Evolutionary conservation across 2,113 vertebrate species (phyloP), one percentile per base, ranked within the genome.

Genomic region (Colaptes auratus): DNA sequence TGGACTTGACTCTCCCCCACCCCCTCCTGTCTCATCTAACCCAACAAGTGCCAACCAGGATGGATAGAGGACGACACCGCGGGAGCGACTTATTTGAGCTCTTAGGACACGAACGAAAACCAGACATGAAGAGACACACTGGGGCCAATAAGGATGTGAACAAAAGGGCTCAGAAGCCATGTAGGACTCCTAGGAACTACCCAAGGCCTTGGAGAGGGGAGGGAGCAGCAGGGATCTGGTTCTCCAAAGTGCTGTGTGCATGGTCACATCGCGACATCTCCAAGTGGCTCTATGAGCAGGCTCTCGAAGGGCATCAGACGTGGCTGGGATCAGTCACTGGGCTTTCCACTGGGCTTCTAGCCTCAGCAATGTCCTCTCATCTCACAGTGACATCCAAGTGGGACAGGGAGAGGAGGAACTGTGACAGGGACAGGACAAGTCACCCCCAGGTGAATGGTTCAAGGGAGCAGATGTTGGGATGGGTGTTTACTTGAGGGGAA

Each of bases 171-270:
- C 0, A 0, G 82, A 94, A 59, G 80, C 82, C 73, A 10, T 3
- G 15, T 17, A 33, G 94, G 72, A 48, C 82, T 91, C 89, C 87
- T 85, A 75, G 89, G 86, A 94, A 67, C 17, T 65, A 44, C 42
- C 55, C 74, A 81, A 81, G 70, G 82, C 66, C 86, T 90, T 93
- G 86, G 83, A 93, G 76, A 88, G 35, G 92, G 89, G 66, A 92
- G 63, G 93, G 70, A 94, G 94, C 88, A 95, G 93, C 94, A 95
- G 93, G 91, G 93, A 95, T 95, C 95, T 92, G 88, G 86, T 95
- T 97, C 94, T 95, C 94, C 96, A 91, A 97, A 96, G 96, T 95
- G 94, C 93, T 95, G 86, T 95, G 95, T 95, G 95, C 95, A 90
- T 95, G 94, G 96, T 95, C 93, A 95, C 83, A 94, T 92, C 90